Percentiles rank a stretch among this genome's conserved stretches.
These are phyloP conservation scores for Ciona savignyi DNA, from an alignment of 23 tunicate species.

Conservation along the genomic window DNA sequence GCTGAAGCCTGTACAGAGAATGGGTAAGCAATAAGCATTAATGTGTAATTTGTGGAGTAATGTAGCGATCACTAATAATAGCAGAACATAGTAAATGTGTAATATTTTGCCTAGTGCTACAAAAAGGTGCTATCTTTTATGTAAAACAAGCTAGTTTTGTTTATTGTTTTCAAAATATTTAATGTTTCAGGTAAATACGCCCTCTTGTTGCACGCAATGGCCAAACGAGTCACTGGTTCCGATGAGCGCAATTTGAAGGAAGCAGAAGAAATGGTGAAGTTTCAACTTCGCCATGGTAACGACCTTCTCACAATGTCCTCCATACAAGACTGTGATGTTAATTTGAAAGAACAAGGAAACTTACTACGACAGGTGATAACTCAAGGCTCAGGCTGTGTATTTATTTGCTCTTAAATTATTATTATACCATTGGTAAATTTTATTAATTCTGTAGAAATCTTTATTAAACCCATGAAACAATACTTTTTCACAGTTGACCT, in stretches of 20 bases:
- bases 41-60: too few relatives aligned
- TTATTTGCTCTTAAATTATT: too few relatives aligned
- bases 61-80: too few relatives aligned
- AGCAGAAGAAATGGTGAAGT: slow-evolving; percentile 81
- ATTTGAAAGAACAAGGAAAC: slow-evolving; percentile 94
- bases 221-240: slow-evolving; percentile 40
- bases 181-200: slow-evolving; percentile 77
- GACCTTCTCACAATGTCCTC: slow-evolving; percentile 96
- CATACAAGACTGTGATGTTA: slow-evolving; percentile 89
- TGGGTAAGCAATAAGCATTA: too few relatives aligned
- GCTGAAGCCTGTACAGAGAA: slow-evolving; percentile 92
- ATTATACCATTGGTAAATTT: too few relatives aligned
- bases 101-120: background rate
- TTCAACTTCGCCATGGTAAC: slow-evolving; percentile 99
- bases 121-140: too few relatives aligned
- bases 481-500: too few relatives aligned
- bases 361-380: slow-evolving; percentile 92
- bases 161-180: too few relatives aligned
- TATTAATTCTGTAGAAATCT: too few relatives aligned
- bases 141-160: background rate
- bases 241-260: slow-evolving; percentile 45
- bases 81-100: slow-evolving; percentile 1
- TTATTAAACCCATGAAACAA: too few relatives aligned
- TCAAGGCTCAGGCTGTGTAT: too few relatives aligned
- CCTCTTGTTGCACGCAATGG: slow-evolving; percentile 77